These are phyloP conservation scores for Sericinus montela DNA, from an alignment of 2,888 invertebrate species.

Conservation along the genomic window DNA sequence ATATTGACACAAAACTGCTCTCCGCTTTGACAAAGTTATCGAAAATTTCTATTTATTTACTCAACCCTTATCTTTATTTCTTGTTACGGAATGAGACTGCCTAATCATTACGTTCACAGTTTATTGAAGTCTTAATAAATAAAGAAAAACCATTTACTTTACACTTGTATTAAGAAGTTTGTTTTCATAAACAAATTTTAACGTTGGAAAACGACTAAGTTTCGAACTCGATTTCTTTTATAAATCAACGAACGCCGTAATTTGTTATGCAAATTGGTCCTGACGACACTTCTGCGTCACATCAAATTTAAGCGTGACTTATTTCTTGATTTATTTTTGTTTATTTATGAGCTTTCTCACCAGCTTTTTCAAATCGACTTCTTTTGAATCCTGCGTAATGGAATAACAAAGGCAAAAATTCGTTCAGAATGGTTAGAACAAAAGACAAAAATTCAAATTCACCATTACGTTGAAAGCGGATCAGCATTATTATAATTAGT, in stretches of 20 bases:
- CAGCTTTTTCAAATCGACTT: conserved; percentile 7
- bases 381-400: conserved; percentile 14
- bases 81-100: background rate
- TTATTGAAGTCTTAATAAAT: conserved; percentile 1
- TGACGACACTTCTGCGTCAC: conserved; percentile 31
- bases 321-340: conserved; percentile 23
- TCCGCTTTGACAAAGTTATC: no score
- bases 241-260: conserved; percentile 33
- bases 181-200: conserved; percentile 32
- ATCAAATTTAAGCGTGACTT: conserved; percentile 29
- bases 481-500: conserved; percentile 15
- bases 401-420: conserved; percentile 11
- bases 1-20: no score
- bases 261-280: conserved; percentile 32
- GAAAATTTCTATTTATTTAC: no score
- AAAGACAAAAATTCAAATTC: conserved; percentile 19
- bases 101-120: background rate
- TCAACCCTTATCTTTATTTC: no score
- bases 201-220: conserved; percentile 26
- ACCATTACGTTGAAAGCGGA: conserved; percentile 18
- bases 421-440: conserved; percentile 8
- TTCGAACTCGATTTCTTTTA: conserved; percentile 25
- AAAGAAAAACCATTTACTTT: conserved; percentile 10
- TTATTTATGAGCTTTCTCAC: conserved; percentile 18
- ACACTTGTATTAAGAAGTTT: conserved; percentile 22